Evolutionary conservation across 2,797 vertebrate species (phyloP).

Genomic region (Vireo griseus): DNA sequence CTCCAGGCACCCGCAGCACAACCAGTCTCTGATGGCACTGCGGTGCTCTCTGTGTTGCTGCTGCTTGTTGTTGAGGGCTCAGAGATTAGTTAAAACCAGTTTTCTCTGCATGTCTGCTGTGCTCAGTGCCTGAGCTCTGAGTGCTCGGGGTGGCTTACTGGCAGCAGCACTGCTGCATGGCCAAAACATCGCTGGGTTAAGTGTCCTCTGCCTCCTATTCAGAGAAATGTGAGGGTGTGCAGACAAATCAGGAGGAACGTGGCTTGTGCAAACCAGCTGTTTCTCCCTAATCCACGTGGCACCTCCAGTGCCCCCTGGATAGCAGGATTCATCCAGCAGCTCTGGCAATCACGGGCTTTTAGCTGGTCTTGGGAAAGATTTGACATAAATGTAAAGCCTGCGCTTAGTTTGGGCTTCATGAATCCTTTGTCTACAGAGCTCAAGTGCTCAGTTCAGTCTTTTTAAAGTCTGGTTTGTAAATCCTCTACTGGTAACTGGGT

Average conservation of each 20-base stretch:
- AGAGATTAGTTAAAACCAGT: not conserved
- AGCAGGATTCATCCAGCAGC: not conserved
- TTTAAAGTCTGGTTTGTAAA: not conserved
- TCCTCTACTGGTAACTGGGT: not conserved
- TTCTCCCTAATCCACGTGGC: fast-evolving
- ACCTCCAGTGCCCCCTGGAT: not conserved
- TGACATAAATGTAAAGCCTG: not conserved
- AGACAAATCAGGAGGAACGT: fast-evolving
- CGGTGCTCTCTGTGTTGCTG: fast-evolving
- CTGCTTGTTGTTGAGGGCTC: not conserved
- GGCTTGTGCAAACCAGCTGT: not conserved
- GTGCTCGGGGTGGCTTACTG: fast-evolving
- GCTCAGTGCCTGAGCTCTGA: not conserved
- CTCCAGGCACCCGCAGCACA: not conserved
- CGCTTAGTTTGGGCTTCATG: not conserved
- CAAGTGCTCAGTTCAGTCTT: not conserved
- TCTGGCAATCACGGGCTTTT: fast-evolving
- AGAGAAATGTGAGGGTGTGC: too few relatives aligned
- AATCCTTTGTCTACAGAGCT: not conserved
- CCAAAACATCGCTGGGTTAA: not conserved
- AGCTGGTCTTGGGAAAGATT: not conserved
- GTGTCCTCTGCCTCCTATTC: fast-evolving
- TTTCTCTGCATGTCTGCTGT: not conserved
- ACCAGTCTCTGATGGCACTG: not conserved
- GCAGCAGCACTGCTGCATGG: fast-evolving